A percentile compares a stretch with the other conserved stretches of the same genome.
Evolutionary conservation across 2,113 vertebrate genomes (phyloP).

Genomic region (Eulemur macaco): DNA sequence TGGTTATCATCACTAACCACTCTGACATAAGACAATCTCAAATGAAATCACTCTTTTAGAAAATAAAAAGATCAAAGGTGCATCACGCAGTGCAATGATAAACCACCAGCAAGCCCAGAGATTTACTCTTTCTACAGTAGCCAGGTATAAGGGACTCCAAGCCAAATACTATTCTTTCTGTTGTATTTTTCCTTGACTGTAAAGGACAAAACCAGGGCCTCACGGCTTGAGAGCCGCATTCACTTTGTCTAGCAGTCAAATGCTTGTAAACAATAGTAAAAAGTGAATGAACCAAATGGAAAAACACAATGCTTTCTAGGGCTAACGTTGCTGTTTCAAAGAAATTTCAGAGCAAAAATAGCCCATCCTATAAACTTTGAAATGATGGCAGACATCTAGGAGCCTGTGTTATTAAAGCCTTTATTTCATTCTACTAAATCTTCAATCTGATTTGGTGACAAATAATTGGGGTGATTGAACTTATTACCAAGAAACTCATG

Average conservation of each 20-base stretch:
- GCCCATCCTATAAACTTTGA: background rate
- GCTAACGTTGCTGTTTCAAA: background rate
- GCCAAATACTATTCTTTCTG: background rate
- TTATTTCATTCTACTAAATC: conserved; percentile 36
- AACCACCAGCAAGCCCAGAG: background rate
- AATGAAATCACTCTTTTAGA: background rate
- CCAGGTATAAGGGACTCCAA: background rate
- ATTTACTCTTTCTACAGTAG: background rate
- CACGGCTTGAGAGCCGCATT: background rate
- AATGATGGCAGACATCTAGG: conserved; percentile 19
- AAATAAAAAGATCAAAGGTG: background rate
- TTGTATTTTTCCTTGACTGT: background rate
- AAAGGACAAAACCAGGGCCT: background rate
- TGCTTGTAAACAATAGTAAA: background rate
- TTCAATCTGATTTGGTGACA: conserved; percentile 46
- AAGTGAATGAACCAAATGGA: background rate
- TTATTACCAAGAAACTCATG: conserved; percentile 12
- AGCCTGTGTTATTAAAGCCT: background rate
- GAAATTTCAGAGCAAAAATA: conserved; percentile 21
- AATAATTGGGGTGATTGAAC: conserved; percentile 51
- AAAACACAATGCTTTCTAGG: background rate
- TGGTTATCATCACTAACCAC: background rate
- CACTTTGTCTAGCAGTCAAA: background rate
- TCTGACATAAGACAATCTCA: background rate
- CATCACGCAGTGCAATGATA: background rate